Percentiles rank a stretch among this genome's conserved stretches.
phyloP scores from a whole-genome alignment of 2,888 invertebrate species.

The Azorinus chamasolen region DNA sequence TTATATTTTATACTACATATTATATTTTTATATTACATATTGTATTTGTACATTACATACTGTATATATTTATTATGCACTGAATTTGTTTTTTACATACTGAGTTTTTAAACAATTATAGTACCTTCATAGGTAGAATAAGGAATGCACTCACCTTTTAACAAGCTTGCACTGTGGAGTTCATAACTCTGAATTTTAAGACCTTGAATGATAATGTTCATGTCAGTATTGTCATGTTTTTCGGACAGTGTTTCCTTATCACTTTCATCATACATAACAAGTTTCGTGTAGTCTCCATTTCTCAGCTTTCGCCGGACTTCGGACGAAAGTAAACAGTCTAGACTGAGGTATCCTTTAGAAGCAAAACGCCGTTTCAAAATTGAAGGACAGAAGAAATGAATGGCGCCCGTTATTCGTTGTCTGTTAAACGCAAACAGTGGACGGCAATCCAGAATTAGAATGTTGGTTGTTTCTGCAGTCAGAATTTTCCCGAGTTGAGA shows the following conservation, averaged over 20 bases:
- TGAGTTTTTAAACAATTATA: too few relatives aligned
- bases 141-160: constrained; percentile 11
- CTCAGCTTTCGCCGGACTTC: constrained; percentile 54
- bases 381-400: constrained; percentile 80
- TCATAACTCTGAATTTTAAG: constrained; percentile 52
- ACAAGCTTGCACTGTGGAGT: constrained; percentile 36
- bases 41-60: too few relatives aligned
- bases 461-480: constrained; percentile 37
- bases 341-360: constrained; percentile 42
- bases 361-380: constrained; percentile 71
- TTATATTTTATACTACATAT: too few relatives aligned
- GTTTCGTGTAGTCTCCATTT: constrained; percentile 51
- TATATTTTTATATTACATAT: too few relatives aligned
- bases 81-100: too few relatives aligned
- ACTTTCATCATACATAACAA: constrained; percentile 68
- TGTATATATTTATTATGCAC: too few relatives aligned
- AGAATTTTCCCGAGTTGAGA: constrained; percentile 52
- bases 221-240: constrained; percentile 53
- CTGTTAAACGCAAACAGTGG: constrained; percentile 77
- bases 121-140: too few relatives aligned
- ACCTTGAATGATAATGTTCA: constrained; percentile 64
- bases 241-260: constrained; percentile 43
- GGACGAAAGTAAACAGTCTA: constrained; percentile 41
- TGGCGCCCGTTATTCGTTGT: constrained; percentile 72
- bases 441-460: constrained; percentile 73